phyloP scores from a whole-genome alignment of 2,797 vertebrate genomes.

The Sphenopsis melanotis region DNA sequence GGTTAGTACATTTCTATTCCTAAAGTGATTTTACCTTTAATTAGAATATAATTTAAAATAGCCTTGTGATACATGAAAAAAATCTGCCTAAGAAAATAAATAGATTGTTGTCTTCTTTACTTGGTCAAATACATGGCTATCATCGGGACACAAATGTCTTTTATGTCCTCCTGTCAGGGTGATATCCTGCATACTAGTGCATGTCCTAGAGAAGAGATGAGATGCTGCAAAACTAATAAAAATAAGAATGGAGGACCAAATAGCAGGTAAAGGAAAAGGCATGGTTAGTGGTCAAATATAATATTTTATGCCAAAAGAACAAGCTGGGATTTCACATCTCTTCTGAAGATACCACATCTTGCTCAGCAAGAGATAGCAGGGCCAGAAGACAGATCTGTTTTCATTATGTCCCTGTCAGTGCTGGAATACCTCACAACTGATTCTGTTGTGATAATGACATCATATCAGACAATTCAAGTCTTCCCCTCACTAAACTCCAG shows the following conservation, averaged over 20 bases:
- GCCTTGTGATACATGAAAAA: neutral
- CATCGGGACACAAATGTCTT: neutral
- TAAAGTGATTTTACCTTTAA: neutral
- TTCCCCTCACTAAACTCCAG: neutral
- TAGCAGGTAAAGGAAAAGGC: neutral
- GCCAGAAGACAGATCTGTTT: neutral
- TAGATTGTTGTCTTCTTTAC: neutral
- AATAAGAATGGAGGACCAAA: neutral
- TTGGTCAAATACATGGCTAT: neutral
- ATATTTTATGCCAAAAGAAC: neutral
- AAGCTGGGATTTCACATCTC: neutral
- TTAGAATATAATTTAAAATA: neutral
- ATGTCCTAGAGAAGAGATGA: neutral
- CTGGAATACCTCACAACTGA: neutral
- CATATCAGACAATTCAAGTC: neutral
- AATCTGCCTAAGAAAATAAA: neutral
- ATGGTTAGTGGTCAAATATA: neutral
- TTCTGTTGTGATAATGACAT: neutral
- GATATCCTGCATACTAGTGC: neutral
- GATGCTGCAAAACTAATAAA: neutral
- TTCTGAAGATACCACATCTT: neutral
- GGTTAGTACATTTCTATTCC: neutral
- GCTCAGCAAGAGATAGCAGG: neutral
- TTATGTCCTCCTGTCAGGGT: neutral
- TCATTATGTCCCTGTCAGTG: neutral